Evolutionary conservation across 1,140 invertebrate genomes (phyloP).

Genomic region (Aleiodes sp.): DNA sequence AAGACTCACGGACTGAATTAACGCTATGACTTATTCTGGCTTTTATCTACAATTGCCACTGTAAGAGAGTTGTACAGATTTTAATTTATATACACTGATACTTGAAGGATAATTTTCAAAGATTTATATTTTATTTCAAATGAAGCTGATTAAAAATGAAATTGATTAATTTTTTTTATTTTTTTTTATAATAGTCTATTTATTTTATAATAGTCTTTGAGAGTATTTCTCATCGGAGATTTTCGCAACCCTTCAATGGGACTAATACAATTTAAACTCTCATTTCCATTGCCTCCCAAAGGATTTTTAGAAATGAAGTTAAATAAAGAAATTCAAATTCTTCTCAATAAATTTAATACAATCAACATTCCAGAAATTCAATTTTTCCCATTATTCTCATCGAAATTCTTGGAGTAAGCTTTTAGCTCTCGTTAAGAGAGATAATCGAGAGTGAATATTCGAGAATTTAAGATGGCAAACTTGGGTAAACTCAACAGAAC

Average conservation of each 20-base stretch:
- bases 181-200: too few relatives aligned
- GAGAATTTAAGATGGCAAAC: conserved; percentile 26
- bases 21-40: conserved; percentile 65
- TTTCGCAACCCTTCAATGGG: too few relatives aligned
- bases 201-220: too few relatives aligned
- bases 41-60: conserved; percentile 67
- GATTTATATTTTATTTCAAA: too few relatives aligned
- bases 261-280: too few relatives aligned
- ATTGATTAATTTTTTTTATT: too few relatives aligned
- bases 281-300: too few relatives aligned
- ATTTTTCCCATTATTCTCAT: not conserved
- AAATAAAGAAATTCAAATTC: too few relatives aligned
- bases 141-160: too few relatives aligned
- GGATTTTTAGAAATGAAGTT: too few relatives aligned
- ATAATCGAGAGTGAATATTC: conserved; percentile 37
- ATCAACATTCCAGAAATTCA: not conserved
- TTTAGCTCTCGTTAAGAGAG: conserved; percentile 6
- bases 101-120: not conserved
- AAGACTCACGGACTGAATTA: conserved; percentile 59
- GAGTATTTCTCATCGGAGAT: too few relatives aligned
- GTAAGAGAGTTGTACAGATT: conserved; percentile 41
- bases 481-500: conserved; percentile 25
- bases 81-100: conserved; percentile 17
- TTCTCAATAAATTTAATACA: not conserved
- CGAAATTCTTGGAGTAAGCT: not conserved